These are phyloP conservation scores for Mormoops blainvillei DNA, from an alignment of 2,113 vertebrate genomes.

Conservation along the genomic window DNA sequence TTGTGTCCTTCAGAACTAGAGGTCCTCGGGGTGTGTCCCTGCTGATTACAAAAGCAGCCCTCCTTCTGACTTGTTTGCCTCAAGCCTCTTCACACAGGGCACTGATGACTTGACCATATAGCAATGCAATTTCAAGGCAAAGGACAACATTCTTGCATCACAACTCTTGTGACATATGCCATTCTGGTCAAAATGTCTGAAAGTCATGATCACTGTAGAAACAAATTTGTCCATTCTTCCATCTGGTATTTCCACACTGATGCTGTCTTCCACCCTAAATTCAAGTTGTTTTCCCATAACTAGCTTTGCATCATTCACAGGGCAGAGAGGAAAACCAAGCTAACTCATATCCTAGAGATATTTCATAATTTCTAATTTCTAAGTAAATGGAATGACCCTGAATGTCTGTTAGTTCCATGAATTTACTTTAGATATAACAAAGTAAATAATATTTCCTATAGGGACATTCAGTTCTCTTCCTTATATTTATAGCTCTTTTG, in stretches of 20 bases:
- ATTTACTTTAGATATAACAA: neutral
- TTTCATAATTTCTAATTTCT: neutral
- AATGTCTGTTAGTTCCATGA: neutral
- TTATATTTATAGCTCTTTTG: neutral
- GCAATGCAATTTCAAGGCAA: neutral
- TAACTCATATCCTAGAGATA: neutral
- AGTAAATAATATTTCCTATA: neutral
- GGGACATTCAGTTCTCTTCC: neutral
- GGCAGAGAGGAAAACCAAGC: neutral
- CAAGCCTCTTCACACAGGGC: neutral
- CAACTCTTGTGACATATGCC: neutral
- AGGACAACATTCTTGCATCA: neutral
- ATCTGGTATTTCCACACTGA: slow-evolving; percentile 34
- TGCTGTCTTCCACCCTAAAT: neutral
- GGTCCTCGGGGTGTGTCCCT: neutral
- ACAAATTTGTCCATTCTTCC: neutral
- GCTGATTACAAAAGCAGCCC: neutral
- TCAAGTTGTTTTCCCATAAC: neutral
- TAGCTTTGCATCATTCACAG: neutral
- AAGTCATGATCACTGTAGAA: neutral
- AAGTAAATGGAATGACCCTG: neutral
- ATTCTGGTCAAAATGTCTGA: neutral
- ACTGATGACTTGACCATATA: neutral
- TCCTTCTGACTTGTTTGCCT: neutral
- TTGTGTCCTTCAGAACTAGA: neutral